phyloP scores from a whole-genome alignment of 2,797 vertebrate genomes.

The Cyprinella venusta region DNA sequence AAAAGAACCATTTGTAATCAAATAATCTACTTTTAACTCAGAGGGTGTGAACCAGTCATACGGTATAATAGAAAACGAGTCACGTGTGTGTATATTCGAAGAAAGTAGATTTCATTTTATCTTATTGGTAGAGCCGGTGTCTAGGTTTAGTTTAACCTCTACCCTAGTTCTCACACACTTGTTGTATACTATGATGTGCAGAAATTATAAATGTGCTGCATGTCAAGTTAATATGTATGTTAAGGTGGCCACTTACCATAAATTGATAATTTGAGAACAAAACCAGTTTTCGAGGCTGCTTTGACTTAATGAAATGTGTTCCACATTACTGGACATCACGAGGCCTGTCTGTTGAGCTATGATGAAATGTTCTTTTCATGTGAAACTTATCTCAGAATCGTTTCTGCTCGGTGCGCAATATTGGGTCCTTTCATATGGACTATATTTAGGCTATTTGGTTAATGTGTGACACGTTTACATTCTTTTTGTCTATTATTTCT shows the following conservation, averaged over 20 bases:
- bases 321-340: conserved; percentile 32
- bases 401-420: conserved; percentile 37
- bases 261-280: conserved; percentile 73
- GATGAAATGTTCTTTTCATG: conserved; percentile 37
- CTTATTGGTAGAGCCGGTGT: conserved; percentile 80
- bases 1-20: conserved; percentile 79
- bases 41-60: conserved; percentile 80
- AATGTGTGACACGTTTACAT: conserved; percentile 14
- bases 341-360: conserved; percentile 23
- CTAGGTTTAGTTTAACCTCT: conserved; percentile 78
- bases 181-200: conserved; percentile 82
- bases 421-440: conserved; percentile 9
- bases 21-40: conserved; percentile 79
- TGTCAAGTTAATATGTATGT: conserved; percentile 84
- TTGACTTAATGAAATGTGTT: conserved; percentile 61
- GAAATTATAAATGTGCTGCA: conserved; percentile 85
- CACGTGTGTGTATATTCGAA: conserved; percentile 82
- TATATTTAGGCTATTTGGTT: neutral
- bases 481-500: conserved; percentile 25
- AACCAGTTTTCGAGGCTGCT: conserved; percentile 68
- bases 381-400: conserved; percentile 32
- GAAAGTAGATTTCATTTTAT: conserved; percentile 81
- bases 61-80: conserved; percentile 82
- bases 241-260: conserved; percentile 82
- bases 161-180: conserved; percentile 74